Conservation (phyloP, 2,888 invertebrate species). For the Urechis unicinctus region DNA sequence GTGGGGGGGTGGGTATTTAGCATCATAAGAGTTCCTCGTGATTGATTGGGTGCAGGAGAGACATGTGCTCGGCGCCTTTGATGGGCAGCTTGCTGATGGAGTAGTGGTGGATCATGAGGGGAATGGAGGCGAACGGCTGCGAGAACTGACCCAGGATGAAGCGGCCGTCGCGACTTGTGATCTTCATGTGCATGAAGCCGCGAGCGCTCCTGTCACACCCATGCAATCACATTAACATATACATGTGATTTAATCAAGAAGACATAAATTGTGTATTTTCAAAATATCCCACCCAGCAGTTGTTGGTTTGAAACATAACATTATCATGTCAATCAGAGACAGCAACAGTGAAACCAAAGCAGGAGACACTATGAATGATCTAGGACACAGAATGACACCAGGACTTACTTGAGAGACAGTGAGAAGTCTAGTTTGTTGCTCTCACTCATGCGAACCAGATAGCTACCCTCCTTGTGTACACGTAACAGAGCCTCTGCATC, state of each 20-base stretch:
- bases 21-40: slow-evolving; percentile 22
- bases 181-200: slow-evolving; percentile 96
- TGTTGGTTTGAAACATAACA: not conserved
- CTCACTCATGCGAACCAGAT: slow-evolving; percentile 88
- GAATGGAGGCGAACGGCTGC: slow-evolving; percentile 84
- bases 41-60: slow-evolving; percentile 77
- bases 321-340: not conserved
- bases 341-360: not conserved
- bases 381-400: not conserved
- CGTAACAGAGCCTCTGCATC: slow-evolving; percentile 85
- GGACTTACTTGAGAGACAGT: slow-evolving; percentile 81
- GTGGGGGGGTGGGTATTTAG: too few species aligned
- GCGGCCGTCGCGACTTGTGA: slow-evolving; percentile 67
- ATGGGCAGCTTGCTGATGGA: slow-evolving; percentile 88
- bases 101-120: slow-evolving; percentile 92
- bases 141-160: slow-evolving; percentile 89
- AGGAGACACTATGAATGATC: too few species aligned
- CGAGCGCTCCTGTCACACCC: slow-evolving; percentile 69
- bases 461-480: slow-evolving; percentile 81
- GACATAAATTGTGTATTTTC: too few species aligned
- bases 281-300: too few species aligned
- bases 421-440: slow-evolving; percentile 90
- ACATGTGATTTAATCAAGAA: too few species aligned
- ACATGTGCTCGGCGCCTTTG: slow-evolving; percentile 93
- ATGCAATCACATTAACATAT: not conserved